These are phyloP conservation scores for Verasper variegatus DNA, from an alignment of 2,113 vertebrate species.

Conservation along the genomic window DNA sequence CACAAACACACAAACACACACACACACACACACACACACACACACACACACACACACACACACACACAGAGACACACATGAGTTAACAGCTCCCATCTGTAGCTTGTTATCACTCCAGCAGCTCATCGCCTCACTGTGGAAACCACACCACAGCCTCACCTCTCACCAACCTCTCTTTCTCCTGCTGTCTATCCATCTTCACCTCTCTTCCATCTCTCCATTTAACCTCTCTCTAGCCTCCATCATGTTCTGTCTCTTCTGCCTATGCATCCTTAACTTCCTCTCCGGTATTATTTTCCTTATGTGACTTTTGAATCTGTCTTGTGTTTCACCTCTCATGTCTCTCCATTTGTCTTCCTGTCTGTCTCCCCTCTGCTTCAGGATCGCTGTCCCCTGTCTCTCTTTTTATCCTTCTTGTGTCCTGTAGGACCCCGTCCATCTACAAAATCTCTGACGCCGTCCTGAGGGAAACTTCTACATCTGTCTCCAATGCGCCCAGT, in stretches of 20 bases:
- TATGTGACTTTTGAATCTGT: constrained; percentile 31
- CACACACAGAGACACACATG: constrained; percentile 10
- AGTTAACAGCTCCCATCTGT: constrained; percentile 66
- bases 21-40: constrained; percentile 17
- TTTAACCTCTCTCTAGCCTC: constrained; percentile 13
- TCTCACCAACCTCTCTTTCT: constrained; percentile 37
- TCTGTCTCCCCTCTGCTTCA: constrained; percentile 19
- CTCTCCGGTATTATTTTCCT: constrained; percentile 7
- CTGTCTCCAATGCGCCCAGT: constrained; percentile 66
- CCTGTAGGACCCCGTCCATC: neutral
- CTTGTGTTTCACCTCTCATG: constrained; percentile 37
- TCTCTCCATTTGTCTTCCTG: constrained; percentile 34
- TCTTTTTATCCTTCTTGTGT: constrained; percentile 20
- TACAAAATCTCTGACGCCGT: constrained; percentile 16
- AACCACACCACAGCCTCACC: constrained; percentile 51
- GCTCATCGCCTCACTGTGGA: constrained; percentile 51
- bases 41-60: constrained; percentile 21
- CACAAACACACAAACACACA: neutral
- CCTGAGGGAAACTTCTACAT: constrained; percentile 48
- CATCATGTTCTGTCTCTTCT: constrained; percentile 15
- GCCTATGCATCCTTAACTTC: constrained; percentile 23
- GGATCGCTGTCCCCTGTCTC: constrained; percentile 12
- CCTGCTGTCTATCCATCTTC: constrained; percentile 42
- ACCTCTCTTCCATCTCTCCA: constrained; percentile 28
- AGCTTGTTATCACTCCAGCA: constrained; percentile 67